Evolutionary conservation across 2,888 invertebrate species (phyloP).

Genomic region (Myopa testacea): DNA sequence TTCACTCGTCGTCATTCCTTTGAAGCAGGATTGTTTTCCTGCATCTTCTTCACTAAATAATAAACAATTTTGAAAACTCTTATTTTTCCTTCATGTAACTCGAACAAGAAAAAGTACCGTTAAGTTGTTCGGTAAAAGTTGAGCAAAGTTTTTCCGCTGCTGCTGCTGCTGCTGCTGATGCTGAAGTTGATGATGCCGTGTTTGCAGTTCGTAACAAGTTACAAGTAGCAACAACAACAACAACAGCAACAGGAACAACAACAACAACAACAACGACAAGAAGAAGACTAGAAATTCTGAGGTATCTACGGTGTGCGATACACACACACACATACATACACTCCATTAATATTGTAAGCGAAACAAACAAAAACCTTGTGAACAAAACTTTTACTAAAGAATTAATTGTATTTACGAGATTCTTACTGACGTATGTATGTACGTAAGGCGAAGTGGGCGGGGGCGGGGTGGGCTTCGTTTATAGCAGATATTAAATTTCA

Average conservation of each 20-base stretch:
- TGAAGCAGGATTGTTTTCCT: too few relatives aligned
- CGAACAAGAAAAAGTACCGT: not conserved
- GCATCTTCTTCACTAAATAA: not conserved
- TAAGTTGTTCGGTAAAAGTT: constrained; percentile 10
- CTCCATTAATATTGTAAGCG: too few relatives aligned
- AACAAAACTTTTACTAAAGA: not conserved
- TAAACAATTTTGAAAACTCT: not conserved
- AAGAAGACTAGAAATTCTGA: not conserved
- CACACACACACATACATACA: too few relatives aligned
- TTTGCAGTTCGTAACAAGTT: not conserved
- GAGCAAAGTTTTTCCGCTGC: not conserved
- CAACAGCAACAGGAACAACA: constrained; percentile 1
- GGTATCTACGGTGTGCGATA: not conserved
- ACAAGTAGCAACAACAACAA: not conserved
- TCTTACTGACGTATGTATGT: not conserved
- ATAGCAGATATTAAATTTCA: not conserved
- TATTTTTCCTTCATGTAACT: not conserved
- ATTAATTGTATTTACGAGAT: not conserved
- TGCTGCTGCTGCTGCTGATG: not conserved
- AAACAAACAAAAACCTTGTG: not conserved
- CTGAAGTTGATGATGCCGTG: constrained; percentile 14
- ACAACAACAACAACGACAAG: not conserved
- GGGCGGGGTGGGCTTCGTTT: not conserved
- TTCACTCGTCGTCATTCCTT: too few relatives aligned
- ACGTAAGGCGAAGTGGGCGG: not conserved